Evolutionary conservation across 2,113 vertebrate species (phyloP).

Genomic region (Butorides virescens): DNA sequence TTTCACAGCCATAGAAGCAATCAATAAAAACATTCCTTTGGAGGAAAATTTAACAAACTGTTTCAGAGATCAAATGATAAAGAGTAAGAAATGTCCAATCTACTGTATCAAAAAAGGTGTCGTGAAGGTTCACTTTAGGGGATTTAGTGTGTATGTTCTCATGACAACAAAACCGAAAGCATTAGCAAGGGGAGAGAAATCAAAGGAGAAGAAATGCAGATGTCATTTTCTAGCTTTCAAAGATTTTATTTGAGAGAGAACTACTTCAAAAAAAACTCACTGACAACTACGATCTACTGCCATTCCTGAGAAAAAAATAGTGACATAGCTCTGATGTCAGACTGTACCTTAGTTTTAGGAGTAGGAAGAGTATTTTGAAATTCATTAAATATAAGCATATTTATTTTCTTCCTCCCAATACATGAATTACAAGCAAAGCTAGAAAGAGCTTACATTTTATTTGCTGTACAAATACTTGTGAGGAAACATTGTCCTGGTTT

Average conservation of each 20-base stretch:
- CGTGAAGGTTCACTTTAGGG: neutral
- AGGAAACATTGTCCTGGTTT: neutral
- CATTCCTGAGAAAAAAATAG: neutral
- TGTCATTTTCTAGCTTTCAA: neutral
- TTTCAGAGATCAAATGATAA: neutral
- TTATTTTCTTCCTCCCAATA: neutral
- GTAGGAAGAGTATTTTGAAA: neutral
- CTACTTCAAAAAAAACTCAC: neutral
- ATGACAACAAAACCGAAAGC: neutral
- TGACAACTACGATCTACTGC: neutral
- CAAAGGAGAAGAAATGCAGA: neutral
- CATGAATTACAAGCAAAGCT: neutral
- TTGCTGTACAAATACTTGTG: neutral
- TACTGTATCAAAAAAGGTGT: neutral
- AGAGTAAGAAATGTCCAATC: neutral
- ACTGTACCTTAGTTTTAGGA: neutral
- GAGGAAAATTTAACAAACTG: neutral
- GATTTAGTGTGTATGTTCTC: slow-evolving; percentile 4
- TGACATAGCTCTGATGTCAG: neutral
- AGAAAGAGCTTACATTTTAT: neutral
- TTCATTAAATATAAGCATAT: neutral
- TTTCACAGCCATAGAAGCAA: neutral
- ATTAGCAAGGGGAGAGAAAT: slow-evolving; percentile 14
- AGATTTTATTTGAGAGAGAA: neutral
- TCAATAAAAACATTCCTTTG: slow-evolving; percentile 23